Conservation (phyloP, 2,888 invertebrate species). For the Cotesia congregata region DNA sequence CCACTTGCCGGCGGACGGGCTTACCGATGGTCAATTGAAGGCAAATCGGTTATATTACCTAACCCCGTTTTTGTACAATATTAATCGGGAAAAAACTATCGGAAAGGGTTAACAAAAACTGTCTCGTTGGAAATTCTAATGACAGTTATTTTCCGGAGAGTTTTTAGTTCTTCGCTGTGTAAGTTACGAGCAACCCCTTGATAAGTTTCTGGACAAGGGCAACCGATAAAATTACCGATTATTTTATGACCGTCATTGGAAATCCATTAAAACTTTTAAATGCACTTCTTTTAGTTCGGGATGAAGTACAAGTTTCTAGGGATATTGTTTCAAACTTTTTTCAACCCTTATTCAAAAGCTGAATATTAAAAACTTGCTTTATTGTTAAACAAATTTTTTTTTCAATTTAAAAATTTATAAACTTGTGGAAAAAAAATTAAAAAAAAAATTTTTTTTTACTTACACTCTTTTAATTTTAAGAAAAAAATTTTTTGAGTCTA, state of each 20-base stretch:
- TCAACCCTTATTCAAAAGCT: too few species aligned
- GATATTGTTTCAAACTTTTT: too few species aligned
- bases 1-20: neutral
- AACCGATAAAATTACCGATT: neutral
- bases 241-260: neutral
- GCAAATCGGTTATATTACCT: neutral
- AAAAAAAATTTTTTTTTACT: too few species aligned
- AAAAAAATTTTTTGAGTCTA: too few species aligned
- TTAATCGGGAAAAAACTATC: neutral
- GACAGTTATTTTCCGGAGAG: neutral
- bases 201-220: neutral
- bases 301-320: too few species aligned
- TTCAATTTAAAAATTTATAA: too few species aligned
- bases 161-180: neutral
- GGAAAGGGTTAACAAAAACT: neutral
- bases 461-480: too few species aligned
- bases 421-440: too few species aligned
- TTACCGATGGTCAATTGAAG: neutral
- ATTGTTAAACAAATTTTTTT: too few species aligned
- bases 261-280: neutral
- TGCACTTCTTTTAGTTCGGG: too few species aligned
- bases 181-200: neutral
- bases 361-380: too few species aligned
- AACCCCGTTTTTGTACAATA: neutral
- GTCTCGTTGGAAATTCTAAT: neutral